Conservation (phyloP, 2,113 vertebrate species). For the Corydoras maculifer region DNA sequence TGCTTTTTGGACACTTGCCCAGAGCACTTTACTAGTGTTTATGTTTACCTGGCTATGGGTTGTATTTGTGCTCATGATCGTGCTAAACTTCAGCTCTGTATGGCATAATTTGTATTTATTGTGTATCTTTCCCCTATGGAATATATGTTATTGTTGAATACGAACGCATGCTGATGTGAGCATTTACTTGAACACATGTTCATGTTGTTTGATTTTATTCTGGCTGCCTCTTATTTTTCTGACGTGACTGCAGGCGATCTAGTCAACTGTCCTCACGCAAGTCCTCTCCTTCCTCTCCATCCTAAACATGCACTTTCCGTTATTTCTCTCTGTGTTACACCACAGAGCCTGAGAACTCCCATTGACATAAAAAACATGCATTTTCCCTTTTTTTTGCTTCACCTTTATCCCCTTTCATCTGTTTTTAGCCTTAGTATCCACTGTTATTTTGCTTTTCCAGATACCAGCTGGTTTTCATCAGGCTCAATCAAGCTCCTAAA, state of each 20-base stretch:
- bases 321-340: not conserved
- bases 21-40: slow-evolving; percentile 10
- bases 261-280: slow-evolving; percentile 32
- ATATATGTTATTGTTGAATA: slow-evolving; percentile 5
- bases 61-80: not conserved
- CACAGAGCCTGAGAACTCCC: not conserved
- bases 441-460: slow-evolving; percentile 42
- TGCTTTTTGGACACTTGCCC: slow-evolving; percentile 8
- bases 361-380: slow-evolving; percentile 19
- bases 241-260: slow-evolving; percentile 3
- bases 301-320: slow-evolving; percentile 1
- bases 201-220: slow-evolving; percentile 14
- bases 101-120: slow-evolving; percentile 12
- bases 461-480: slow-evolving; percentile 44
- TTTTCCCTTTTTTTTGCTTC: slow-evolving; percentile 27
- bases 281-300: slow-evolving; percentile 3
- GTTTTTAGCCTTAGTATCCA: slow-evolving; percentile 37
- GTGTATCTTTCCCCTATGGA: slow-evolving; percentile 13
- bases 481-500: slow-evolving; percentile 42
- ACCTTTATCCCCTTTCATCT: slow-evolving; percentile 24
- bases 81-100: not conserved
- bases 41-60: slow-evolving; percentile 15
- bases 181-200: slow-evolving; percentile 23
- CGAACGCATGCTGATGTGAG: slow-evolving; percentile 25
- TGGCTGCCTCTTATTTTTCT: slow-evolving; percentile 10